Conservation (phyloP, 1,140 invertebrate genomes). For the Drosophila simulans region DNA sequence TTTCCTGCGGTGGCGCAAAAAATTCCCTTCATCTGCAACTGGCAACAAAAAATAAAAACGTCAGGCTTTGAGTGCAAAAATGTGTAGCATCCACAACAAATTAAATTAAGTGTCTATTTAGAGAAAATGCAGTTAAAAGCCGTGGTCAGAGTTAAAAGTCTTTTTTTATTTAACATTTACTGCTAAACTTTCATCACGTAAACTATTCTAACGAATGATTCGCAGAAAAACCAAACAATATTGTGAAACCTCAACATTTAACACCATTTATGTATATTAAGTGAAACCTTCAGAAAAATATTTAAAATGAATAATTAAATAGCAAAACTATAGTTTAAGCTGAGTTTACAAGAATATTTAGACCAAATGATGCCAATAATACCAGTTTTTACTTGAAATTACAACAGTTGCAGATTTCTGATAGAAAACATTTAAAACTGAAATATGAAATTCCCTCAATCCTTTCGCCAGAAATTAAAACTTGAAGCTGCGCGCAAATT, state of each 20-base stretch:
- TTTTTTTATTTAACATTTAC: neutral
- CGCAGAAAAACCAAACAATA: neutral
- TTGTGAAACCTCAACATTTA: too few relatives aligned
- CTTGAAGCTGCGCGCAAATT: constrained; percentile 19
- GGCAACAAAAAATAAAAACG: constrained; percentile 12
- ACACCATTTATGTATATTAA: too few relatives aligned
- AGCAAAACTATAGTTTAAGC: too few relatives aligned
- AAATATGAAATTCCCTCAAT: neutral
- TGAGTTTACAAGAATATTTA: too few relatives aligned
- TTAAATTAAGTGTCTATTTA: constrained; percentile 12
- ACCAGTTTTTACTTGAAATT: too few relatives aligned
- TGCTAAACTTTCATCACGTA: neutral
- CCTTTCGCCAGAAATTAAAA: neutral
- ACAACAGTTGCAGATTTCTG: neutral
- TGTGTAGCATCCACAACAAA: constrained; percentile 9
- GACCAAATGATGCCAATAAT: too few relatives aligned
- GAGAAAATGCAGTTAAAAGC: constrained; percentile 7
- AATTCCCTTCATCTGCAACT: constrained; percentile 12
- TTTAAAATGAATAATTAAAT: neutral
- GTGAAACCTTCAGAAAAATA: neutral
- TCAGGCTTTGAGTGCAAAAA: constrained; percentile 8
- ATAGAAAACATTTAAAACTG: neutral
- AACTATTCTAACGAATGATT: neutral
- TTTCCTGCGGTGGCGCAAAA: constrained; percentile 55
- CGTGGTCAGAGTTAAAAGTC: neutral